A percentile compares a stretch with the other conserved stretches of the same genome.
phyloP scores from a whole-genome alignment of 2,888 invertebrate genomes.

The Eupithecia dodoneata region DNA sequence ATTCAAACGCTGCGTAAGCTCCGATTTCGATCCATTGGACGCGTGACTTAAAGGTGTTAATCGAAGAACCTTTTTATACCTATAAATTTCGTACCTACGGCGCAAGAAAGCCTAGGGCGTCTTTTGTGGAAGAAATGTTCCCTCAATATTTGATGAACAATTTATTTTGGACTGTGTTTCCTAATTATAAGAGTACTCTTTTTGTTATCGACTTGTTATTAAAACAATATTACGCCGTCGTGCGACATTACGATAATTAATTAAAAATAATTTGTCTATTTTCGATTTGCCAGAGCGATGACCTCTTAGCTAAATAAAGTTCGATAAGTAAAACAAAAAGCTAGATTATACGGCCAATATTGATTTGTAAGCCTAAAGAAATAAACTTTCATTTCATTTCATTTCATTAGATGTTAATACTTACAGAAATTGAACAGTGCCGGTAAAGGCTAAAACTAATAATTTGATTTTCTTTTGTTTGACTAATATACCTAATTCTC shows the following conservation, averaged over 20 bases:
- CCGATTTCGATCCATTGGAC: too few species aligned
- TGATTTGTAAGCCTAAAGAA: too few species aligned
- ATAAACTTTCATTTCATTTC: too few species aligned
- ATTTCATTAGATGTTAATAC: background rate
- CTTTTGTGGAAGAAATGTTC: background rate
- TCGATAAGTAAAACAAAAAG: background rate
- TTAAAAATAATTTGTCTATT: background rate
- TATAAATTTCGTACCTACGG: background rate
- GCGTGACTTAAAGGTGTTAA: background rate
- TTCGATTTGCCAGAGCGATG: constrained; percentile 6
- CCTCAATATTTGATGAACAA: background rate
- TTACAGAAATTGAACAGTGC: background rate
- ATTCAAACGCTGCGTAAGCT: too few species aligned
- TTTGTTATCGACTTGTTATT: background rate
- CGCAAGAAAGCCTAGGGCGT: background rate
- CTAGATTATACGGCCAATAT: background rate
- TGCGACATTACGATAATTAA: background rate
- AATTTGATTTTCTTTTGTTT: background rate
- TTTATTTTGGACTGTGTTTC: constrained; percentile 3
- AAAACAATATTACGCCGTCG: background rate
- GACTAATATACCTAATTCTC: background rate
- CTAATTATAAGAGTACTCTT: constrained; percentile 15
- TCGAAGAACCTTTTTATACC: background rate
- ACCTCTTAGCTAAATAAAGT: background rate
- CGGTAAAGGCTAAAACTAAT: background rate